Conservation (phyloP, 2,797 vertebrate species). For the Gobio occitaniae region DNA sequence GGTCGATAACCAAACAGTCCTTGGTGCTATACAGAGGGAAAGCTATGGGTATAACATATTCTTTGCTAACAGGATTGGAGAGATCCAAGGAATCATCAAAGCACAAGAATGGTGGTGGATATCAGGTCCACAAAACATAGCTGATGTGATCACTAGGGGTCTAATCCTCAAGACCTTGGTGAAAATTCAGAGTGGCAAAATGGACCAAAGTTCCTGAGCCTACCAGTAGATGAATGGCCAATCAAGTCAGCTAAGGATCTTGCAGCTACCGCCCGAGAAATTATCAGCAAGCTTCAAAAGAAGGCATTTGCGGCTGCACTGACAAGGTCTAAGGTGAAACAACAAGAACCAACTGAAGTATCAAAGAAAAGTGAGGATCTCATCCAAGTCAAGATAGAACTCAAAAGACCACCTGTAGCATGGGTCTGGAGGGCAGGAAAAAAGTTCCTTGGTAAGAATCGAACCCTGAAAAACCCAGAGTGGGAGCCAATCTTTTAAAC, state of each 20-base stretch:
- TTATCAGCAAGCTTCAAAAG: slow-evolving; percentile 34
- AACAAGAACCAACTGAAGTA: neutral
- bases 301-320: slow-evolving; percentile 28
- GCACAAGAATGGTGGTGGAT: neutral
- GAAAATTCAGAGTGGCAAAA: neutral
- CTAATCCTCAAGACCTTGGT: neutral
- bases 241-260: slow-evolving; percentile 6
- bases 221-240: slow-evolving; percentile 4
- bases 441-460: neutral
- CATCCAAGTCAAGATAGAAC: neutral
- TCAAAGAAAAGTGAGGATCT: neutral
- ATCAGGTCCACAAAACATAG: no score
- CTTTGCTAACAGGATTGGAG: no score
- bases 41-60: no score
- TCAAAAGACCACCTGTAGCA: neutral
- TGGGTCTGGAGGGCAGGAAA: no score
- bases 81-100: slow-evolving; percentile 30
- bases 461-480: slow-evolving; percentile 19
- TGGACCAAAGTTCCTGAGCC: slow-evolving; percentile 16
- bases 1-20: no score
- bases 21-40: no score
- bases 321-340: neutral
- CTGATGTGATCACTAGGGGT: no score
- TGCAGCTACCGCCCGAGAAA: slow-evolving; percentile 21
- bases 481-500: neutral